These are phyloP conservation scores for Fundulus diaphanus DNA, from an alignment of 2,797 vertebrate species.

Conservation along the genomic window DNA sequence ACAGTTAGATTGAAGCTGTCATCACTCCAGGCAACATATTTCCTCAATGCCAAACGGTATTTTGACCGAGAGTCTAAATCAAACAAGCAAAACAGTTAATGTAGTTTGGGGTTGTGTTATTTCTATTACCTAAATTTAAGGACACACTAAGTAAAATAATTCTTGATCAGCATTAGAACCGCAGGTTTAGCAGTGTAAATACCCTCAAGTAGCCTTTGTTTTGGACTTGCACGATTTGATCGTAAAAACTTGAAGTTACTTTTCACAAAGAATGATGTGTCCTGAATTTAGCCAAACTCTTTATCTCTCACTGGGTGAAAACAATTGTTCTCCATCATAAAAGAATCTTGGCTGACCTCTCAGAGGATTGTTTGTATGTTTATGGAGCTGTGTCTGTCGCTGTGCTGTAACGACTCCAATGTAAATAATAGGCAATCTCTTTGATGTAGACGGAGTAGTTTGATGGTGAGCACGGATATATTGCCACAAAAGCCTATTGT, in stretches of 20 bases:
- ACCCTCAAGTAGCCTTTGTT: background rate
- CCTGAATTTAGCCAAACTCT: constrained; percentile 13
- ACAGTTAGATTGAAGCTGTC: no score
- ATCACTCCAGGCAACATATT: no score
- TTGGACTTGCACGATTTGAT: background rate
- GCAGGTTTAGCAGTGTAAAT: background rate
- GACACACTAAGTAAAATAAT: no score
- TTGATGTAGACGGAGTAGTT: constrained; percentile 39
- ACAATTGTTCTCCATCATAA: constrained; percentile 43
- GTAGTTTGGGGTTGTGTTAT: no score
- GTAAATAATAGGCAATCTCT: constrained; percentile 50
- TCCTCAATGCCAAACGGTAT: no score
- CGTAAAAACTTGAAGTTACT: background rate
- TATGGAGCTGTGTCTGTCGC: constrained; percentile 48
- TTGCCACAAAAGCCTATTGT: constrained; percentile 44
- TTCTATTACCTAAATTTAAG: no score
- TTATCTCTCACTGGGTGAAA: constrained; percentile 15
- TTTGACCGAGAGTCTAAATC: no score
- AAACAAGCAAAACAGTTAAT: no score
- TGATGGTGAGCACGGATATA: constrained; percentile 39
- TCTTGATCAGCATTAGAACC: no score
- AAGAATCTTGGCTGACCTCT: constrained; percentile 31
- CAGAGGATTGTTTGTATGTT: constrained; percentile 49
- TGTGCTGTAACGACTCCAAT: constrained; percentile 37
- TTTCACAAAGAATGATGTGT: constrained; percentile 13